Conservation (phyloP, 2,888 invertebrate genomes). For the Tolmerus cingulatus region DNA sequence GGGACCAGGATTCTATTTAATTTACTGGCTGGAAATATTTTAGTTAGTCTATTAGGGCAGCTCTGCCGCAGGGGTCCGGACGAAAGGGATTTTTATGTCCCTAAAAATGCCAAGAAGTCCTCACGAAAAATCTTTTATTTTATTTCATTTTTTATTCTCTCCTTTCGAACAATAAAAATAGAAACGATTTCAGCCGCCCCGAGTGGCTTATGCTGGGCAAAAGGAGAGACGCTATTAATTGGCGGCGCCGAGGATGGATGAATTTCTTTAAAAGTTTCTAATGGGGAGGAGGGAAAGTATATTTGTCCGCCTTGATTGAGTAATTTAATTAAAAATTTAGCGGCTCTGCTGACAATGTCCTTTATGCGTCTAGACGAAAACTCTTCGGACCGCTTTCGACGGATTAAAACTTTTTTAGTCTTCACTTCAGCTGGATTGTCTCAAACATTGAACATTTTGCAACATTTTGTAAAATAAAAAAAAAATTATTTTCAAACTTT, state of each 20-base stretch:
- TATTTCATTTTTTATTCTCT: background rate
- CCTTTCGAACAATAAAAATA: background rate
- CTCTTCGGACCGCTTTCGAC: background rate
- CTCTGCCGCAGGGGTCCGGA: background rate
- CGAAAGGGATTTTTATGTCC: background rate
- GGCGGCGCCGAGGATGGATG: background rate
- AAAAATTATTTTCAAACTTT: background rate
- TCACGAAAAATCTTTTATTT: background rate
- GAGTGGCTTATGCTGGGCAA: background rate
- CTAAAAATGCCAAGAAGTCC: background rate
- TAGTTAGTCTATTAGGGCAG: constrained; percentile 15
- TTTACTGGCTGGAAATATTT: constrained; percentile 36
- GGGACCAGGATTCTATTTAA: constrained; percentile 30
- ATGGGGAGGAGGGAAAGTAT: background rate
- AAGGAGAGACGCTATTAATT: background rate
- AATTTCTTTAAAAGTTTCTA: background rate
- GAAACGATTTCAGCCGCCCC: background rate
- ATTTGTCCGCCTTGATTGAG: background rate
- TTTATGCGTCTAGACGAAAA: background rate
- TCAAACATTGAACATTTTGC: background rate
- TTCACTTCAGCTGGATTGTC: background rate
- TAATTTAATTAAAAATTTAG: background rate
- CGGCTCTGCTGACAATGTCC: background rate
- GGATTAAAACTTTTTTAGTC: background rate
- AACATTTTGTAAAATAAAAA: background rate